phyloP scores from a whole-genome alignment of 2,888 invertebrate species.

The Tuberolachnus salignus region DNA sequence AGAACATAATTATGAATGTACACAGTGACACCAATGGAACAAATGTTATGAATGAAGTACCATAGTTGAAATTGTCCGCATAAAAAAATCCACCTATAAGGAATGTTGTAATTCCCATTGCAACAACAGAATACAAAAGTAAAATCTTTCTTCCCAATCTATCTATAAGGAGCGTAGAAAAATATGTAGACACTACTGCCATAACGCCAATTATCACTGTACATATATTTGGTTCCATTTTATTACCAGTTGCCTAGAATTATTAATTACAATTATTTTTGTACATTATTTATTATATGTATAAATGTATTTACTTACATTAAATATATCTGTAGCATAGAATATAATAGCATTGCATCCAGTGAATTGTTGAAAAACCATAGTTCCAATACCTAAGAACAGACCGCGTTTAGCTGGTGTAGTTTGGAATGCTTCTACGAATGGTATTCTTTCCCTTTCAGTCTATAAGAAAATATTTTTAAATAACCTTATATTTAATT shows the following conservation, averaged over 20 bases:
- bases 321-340: slow-evolving; percentile 77
- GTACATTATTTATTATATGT: not conserved
- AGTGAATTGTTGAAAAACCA: slow-evolving; percentile 88
- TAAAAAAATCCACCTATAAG: slow-evolving; percentile 77
- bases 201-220: slow-evolving; percentile 82
- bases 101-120: slow-evolving; percentile 70
- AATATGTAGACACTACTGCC: slow-evolving; percentile 77
- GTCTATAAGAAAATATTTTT: slow-evolving; percentile 60
- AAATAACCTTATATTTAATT: not conserved
- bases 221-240: slow-evolving; percentile 68
- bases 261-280: not conserved
- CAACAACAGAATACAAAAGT: slow-evolving; percentile 73
- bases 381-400: slow-evolving; percentile 76
- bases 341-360: slow-evolving; percentile 86
- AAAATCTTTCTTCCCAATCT: slow-evolving; percentile 78
- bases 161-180: slow-evolving; percentile 80
- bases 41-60: slow-evolving; percentile 71
- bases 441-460: slow-evolving; percentile 67
- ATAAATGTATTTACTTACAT: slow-evolving; percentile 59
- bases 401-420: slow-evolving; percentile 72
- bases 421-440: slow-evolving; percentile 68
- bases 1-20: slow-evolving; percentile 79
- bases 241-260: slow-evolving; percentile 66
- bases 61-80: slow-evolving; percentile 60
- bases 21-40: slow-evolving; percentile 77